phyloP scores from a whole-genome alignment of 2,113 vertebrate genomes.

The Phylloscopus trochilus region DNA sequence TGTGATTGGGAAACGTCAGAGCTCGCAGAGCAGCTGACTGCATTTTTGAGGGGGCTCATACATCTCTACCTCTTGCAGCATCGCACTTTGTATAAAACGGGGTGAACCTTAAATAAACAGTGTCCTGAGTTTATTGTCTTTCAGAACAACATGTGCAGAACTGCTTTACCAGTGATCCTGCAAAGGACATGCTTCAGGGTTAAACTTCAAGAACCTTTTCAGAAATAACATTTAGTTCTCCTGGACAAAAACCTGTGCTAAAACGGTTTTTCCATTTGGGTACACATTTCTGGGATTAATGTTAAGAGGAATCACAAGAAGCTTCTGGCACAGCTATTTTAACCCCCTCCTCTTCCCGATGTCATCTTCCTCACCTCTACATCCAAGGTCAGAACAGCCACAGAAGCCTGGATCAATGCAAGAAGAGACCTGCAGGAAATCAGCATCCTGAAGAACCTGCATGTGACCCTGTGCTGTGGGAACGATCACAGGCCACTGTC shows the following conservation, averaged over 20 bases:
- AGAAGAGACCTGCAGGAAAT: neutral
- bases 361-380: neutral
- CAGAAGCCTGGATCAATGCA: neutral
- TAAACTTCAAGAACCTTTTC: neutral
- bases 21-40: rapidly evolving
- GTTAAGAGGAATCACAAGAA: neutral
- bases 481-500: rapidly evolving
- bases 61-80: neutral
- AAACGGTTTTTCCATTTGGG: neutral
- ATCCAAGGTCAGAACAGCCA: neutral
- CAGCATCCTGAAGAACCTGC: neutral
- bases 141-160: neutral
- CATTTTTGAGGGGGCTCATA: neutral
- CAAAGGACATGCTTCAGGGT: neutral
- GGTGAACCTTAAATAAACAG: neutral
- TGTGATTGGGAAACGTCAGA: neutral
- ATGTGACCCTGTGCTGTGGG: neutral
- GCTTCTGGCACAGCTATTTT: neutral
- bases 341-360: neutral
- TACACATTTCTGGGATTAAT: neutral
- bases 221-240: neutral
- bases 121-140: neutral
- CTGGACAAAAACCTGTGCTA: neutral
- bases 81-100: neutral
- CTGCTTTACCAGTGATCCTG: neutral